These are phyloP conservation scores for Herpailurus yagouaroundi DNA, from an alignment of 2,113 vertebrate genomes.

Conservation along the genomic window DNA sequence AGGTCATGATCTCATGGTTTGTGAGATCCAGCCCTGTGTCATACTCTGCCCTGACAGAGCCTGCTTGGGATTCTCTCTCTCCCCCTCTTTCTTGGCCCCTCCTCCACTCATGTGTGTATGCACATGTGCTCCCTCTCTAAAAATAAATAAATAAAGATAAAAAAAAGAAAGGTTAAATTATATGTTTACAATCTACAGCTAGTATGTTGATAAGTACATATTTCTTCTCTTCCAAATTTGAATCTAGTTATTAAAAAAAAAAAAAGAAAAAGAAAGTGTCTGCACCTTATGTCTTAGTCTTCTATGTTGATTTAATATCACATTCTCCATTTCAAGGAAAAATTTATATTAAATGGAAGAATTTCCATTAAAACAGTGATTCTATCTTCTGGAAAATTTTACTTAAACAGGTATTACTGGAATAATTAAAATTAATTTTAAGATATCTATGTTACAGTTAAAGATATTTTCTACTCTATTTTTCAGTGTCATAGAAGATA, in stretches of 20 bases:
- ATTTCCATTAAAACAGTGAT: background rate
- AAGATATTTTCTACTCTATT: background rate
- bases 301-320: background rate
- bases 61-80: too few species aligned
- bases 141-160: too few species aligned
- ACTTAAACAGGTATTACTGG: background rate
- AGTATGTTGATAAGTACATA: background rate
- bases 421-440: slow-evolving; percentile 6
- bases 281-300: background rate
- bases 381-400: background rate
- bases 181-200: background rate
- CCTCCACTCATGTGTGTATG: too few species aligned
- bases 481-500: background rate
- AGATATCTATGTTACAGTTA: background rate
- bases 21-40: too few species aligned
- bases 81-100: too few species aligned
- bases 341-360: background rate
- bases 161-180: background rate
- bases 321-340: background rate
- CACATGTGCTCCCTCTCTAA: too few species aligned
- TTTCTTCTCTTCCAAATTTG: background rate
- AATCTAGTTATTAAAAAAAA: background rate
- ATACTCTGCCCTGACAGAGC: too few species aligned
- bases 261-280: background rate
- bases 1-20: too few species aligned